These are phyloP conservation scores for Cherax quadricarinatus DNA, from an alignment of 1,140 invertebrate species.

Conservation along the genomic window DNA sequence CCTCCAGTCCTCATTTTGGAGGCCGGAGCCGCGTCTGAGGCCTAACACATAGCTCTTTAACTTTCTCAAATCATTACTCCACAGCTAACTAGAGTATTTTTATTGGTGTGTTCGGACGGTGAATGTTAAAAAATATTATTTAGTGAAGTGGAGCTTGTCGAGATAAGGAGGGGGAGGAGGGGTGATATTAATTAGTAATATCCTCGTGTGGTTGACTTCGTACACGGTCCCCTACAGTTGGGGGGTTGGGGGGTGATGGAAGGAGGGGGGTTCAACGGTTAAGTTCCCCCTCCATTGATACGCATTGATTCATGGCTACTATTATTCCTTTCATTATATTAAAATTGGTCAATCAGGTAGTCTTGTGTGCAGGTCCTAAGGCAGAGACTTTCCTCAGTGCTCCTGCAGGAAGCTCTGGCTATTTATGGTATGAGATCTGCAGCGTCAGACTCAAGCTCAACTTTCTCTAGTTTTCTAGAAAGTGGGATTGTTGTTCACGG, in stretches of 20 bases:
- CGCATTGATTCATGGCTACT: slow-evolving; percentile 57
- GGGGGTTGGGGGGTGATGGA: background rate
- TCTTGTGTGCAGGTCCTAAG: background rate
- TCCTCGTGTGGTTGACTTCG: slow-evolving; percentile 16
- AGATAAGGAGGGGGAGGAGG: background rate
- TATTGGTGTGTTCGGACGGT: no score
- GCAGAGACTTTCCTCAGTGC: background rate
- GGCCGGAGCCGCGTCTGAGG: slow-evolving; percentile 54
- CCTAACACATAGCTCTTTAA: slow-evolving; percentile 23
- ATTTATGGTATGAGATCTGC: background rate
- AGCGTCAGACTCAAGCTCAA: background rate
- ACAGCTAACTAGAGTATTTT: no score
- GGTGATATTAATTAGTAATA: slow-evolving; percentile 8
- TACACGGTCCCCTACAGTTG: slow-evolving; percentile 60
- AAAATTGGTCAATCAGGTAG: slow-evolving; percentile 59
- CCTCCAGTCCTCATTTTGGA: slow-evolving; percentile 60
- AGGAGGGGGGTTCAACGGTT: slow-evolving; percentile 13
- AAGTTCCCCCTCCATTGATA: slow-evolving; percentile 61
- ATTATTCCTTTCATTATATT: slow-evolving; percentile 62
- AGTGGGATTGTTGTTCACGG: slow-evolving; percentile 51
- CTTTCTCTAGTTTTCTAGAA: slow-evolving; percentile 62
- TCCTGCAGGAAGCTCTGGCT: slow-evolving; percentile 6
- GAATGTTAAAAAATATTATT: no score
- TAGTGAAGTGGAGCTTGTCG: background rate
- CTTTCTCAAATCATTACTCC: background rate